Conservation (phyloP, 1,140 invertebrate genomes). For the Phthorimaea operculella region DNA sequence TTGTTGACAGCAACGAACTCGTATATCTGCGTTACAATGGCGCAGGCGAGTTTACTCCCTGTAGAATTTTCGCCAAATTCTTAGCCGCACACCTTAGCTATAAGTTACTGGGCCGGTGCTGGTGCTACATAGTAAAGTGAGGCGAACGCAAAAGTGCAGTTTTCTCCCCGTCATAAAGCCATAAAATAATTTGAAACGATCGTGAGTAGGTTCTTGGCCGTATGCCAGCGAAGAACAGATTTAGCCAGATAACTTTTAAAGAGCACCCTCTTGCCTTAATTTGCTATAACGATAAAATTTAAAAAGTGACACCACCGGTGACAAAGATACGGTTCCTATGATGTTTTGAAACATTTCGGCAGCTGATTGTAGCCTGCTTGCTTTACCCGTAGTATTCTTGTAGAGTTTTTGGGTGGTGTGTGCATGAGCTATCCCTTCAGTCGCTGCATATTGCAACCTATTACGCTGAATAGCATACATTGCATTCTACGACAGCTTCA, state of each 20-base stretch:
- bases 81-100: neutral
- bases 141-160: neutral
- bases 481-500: no score
- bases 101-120: neutral
- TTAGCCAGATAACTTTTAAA: conserved; percentile 27
- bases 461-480: no score
- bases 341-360: no score
- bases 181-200: conserved; percentile 42
- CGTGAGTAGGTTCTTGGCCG: conserved; percentile 28
- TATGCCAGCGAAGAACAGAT: conserved; percentile 24
- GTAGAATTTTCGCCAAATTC: neutral
- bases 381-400: no score
- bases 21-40: conserved; percentile 14
- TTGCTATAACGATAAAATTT: conserved; percentile 28
- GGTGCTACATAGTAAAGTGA: neutral
- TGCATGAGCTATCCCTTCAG: no score
- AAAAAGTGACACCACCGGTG: conserved; percentile 14
- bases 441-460: no score
- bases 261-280: conserved; percentile 23
- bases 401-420: no score
- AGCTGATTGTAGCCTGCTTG: no score
- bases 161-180: conserved; percentile 22
- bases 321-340: no score
- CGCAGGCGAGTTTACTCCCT: neutral
- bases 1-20: conserved; percentile 12